Base-by-base conservation (phyloP, 92 coral and sea anemone species). In the Actinernus sp. region DNA sequence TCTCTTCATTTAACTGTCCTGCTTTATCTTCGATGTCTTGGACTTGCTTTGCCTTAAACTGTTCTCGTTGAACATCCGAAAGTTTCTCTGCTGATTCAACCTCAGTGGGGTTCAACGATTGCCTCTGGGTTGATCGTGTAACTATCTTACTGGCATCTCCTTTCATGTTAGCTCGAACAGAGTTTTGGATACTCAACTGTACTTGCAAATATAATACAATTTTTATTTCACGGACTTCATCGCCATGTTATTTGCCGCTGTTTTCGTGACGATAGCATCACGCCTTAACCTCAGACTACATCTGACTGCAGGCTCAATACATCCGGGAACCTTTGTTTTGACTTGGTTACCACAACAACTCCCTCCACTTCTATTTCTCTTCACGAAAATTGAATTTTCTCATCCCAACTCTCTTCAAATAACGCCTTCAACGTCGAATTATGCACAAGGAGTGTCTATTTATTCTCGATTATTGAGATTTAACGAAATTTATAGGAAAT, bases 311-410 rank as follows among this genome's bases (percentile, higher is more conserved):
- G 81, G 69, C 82, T 40, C 80, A 58, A 49, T 49, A 50, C 34
- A 63, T 25, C 69, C 71, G 80, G 75, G 82, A 76, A 47, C 74
- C 46, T 49, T 63, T 62, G 53, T 68, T 68, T 55, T 53, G 76
- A 47, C 49, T 1, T 53, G 41, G 95, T 88, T 88, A 82, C 95
- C 95, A 88, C 90, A 73, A 88, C 95, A 88, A 88, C 95, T 38
- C 67, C 55, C 76, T 19, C 46, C 2, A 49, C 12, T 26, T 51
- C 16, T 49, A 2, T 8, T 16, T 38, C 52, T 47, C 27, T 17
- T 17, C 7, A 27, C 0, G 73, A 16, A 38, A 21, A 45, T n/a
- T n/a, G n/a, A n/a, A n/a, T n/a, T n/a, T n/a, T n/a, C n/a, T n/a
- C n/a, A n/a, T n/a, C n/a, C n/a, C n/a, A n/a, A n/a, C n/a, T n/a